phyloP scores from a whole-genome alignment of 1,140 invertebrate species.

The Anoplolepis gracilipes region DNA sequence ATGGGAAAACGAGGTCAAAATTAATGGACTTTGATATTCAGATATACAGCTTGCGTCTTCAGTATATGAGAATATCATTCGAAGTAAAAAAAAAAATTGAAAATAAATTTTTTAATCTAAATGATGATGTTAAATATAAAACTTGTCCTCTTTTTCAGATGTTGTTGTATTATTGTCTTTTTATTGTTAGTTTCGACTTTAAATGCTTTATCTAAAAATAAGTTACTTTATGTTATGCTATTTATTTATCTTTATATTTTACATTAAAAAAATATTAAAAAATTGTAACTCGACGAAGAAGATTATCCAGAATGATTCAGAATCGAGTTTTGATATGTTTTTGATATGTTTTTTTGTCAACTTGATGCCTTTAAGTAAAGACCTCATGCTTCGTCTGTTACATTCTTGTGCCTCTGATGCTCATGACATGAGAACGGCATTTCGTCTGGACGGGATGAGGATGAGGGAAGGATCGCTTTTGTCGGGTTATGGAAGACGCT shows the following conservation, averaged over 20 bases:
- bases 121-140: background rate
- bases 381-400: background rate
- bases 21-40: background rate
- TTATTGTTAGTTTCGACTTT: background rate
- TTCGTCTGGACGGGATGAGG: background rate
- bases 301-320: background rate
- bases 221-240: background rate
- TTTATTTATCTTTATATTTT: background rate
- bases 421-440: background rate
- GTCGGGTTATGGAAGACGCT: background rate
- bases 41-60: background rate
- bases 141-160: background rate
- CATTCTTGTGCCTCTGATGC: conserved; percentile 16
- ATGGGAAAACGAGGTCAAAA: background rate
- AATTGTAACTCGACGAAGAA: background rate
- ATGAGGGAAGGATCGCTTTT: background rate
- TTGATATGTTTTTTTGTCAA: background rate
- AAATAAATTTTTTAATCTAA: background rate
- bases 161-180: background rate
- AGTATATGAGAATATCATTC: background rate
- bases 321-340: background rate
- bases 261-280: too few species aligned
- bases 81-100: background rate
- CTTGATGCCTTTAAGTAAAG: background rate
- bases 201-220: background rate